Base-by-base conservation (phyloP, 2,113 vertebrate genomes). In the Anas platyrhynchos region DNA sequence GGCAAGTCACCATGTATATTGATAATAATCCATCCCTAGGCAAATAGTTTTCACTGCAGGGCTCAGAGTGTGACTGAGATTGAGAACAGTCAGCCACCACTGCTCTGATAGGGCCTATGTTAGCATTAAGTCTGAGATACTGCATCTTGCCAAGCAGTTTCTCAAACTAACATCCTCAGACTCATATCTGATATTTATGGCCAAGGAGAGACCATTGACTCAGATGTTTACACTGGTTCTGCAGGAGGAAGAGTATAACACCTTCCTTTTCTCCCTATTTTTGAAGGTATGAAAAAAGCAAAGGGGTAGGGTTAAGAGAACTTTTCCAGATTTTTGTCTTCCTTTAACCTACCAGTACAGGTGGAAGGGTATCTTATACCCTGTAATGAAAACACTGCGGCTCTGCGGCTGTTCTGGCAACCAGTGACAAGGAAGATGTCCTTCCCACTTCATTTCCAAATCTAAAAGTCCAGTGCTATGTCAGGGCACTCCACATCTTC, bases 281-380 rank as follows among this genome's bases (percentile, higher is more conserved):
- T 68, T 86, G 27, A 38, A n/a, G 16, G 6, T 44, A 32, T 11
- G 8, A 55, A 14, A 41, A 79, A 76, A 44, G 7, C 0, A 1
- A 73, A 68, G 72, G 21, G 13, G 15, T 7, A 54, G 17, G 72
- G 7, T 16, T 59, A 50, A 3, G 0, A 13, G 16, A 32, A 34
- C 5, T 3, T 58, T 62, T 75, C 62, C 3, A 34, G 41, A 67
- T 29, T 50, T 27, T 74, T 82, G 71, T 43, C 6, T 85, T 75
- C 23, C 23, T 41, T 72, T 55, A 44, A 8, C 9, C 3, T 44
- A 14, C 46, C 46, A 50, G 26, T 66, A 13, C 11, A 16, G 4
- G 2, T 38, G 6, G 7, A n/a, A 41, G 22, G 6, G 1, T 43
- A 7, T 22, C 8, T 71, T 34, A 11, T 4, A 21, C 4, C 5